Evolutionary conservation across 2,113 vertebrate genomes (phyloP), one percentile per base, ranked within the genome.

Genomic region (Gasterosteus nipponicus): DNA sequence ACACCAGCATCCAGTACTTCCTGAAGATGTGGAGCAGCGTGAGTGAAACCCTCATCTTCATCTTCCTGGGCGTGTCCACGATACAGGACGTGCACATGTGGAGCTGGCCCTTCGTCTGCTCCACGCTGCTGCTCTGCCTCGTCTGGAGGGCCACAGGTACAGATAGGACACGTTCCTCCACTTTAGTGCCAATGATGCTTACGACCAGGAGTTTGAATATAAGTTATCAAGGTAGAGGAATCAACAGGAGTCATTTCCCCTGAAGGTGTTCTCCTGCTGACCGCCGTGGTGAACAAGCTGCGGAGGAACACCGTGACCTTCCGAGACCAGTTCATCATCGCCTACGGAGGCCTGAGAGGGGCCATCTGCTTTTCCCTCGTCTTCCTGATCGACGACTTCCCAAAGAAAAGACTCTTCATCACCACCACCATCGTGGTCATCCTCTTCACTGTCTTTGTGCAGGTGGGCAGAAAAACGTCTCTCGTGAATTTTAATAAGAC

Each of bases 1-100:
- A 95, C 76, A 95, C 92, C 66, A 96, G 94, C 41, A 93, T 95
- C 73, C 95, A 96, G 78, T 96, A 96, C 82, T 96, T 96, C 89
- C 94, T 96, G 93, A 96, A 96, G 93, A 96, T 96, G 94, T 96
- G 94, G 94, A 96, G 93, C 91, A 95, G 94, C 0, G 93, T 95
- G 15, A 96, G 93, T 0, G 95, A 96, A 49, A 96, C 94, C 42
- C 92, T 96, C 61, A 96, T 96, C 86, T 96, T 96, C 87, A 95
- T 96, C 91, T 96, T 96, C 85, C 93, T 96, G 4, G 95, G 94
- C 0, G 93, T 96, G 70, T 96, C 95, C 84, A 95, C 94, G 49
- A 93, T 95, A 31, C 93, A 94, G 73, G 94, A 95, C 7, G 93
- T 94, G 39, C 95, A 96, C 0, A 94, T 95, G 84, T 96, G 94